Base-by-base conservation (phyloP, 2,797 vertebrate species). In the Brachymystax lenok region DNA sequence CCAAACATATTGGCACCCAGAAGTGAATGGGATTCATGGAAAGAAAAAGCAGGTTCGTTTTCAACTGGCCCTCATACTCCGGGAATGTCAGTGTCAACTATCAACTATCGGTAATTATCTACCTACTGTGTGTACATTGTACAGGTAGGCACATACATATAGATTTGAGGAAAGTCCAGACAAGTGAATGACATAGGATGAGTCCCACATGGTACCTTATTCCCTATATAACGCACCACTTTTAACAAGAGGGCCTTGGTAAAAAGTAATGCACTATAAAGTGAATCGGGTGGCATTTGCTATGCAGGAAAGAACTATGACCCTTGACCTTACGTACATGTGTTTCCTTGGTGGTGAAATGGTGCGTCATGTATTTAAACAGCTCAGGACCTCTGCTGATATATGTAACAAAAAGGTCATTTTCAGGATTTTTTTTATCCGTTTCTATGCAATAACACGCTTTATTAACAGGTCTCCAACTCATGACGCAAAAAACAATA, bases 121-220 rank as follows among this genome's bases (percentile, higher is more conserved):
- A 61, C 50, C 35, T 30, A 63, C 46, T 74, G 30, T 64, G 10
- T 54, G 10, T 13, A 69, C n/a, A 61, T 33, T 59, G 69, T 76
- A 67, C 46, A 68, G 61, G 69, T 74, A 78, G 80, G 71, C 74
- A 82, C 78, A 71, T 80, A 21, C 59, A 84, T 54, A 69, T 79
- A 78, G 69, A 81, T 77, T 79, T 40, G 56, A 76, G 50, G 40
- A 46, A 46, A 21, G 67, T 54, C 35, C 46, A 75, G 12, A 69
- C 52, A 77, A 66, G 52, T 73, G 68, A 67, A 81, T 46, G 7
- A 68, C 16, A 54, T 46, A 76, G 71, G 61, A 73, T 54, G 66
- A 16, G 40, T 12, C 19, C 54, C 17, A 12, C n/a, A 61, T 21
- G 21, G n/a, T 8, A 61, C 59, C 3, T 8, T 7, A 21, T 61